phyloP scores from a whole-genome alignment of 2,888 invertebrate genomes.

The Erynnis tages region DNA sequence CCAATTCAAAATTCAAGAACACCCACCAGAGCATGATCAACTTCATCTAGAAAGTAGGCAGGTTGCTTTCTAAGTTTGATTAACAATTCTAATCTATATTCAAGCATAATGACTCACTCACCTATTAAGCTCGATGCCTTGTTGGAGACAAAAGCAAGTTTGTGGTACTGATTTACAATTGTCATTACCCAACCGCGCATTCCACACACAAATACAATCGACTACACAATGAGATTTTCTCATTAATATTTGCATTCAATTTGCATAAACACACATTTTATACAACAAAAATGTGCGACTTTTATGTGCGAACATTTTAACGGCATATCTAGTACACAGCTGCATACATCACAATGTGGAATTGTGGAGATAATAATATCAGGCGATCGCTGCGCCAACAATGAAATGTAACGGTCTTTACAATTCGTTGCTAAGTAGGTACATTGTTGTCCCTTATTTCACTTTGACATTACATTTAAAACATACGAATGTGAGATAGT shows the following conservation, averaged over 20 bases:
- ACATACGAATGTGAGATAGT: too few species aligned
- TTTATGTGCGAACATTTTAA: slow-evolving; percentile 9
- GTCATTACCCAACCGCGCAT: slow-evolving; percentile 15
- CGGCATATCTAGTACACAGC: slow-evolving; percentile 16
- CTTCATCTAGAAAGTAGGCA: slow-evolving; percentile 17
- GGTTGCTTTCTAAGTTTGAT: slow-evolving; percentile 18
- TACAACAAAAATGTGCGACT: slow-evolving; percentile 10
- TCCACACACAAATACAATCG: slow-evolving; percentile 6
- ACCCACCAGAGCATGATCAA: slow-evolving; percentile 9
- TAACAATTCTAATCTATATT: slow-evolving; percentile 18
- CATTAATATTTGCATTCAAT: slow-evolving; percentile 22
- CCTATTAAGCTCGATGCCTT: slow-evolving; percentile 1
- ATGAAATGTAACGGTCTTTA: slow-evolving; percentile 12
- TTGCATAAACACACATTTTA: slow-evolving; percentile 18
- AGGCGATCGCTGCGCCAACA: slow-evolving; percentile 1
- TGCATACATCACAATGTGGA: slow-evolving; percentile 6
- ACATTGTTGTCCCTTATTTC: neutral
- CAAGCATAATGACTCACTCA: slow-evolving; percentile 9
- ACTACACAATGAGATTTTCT: slow-evolving; percentile 22
- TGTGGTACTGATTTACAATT: slow-evolving; percentile 18
- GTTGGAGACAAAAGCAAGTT: slow-evolving; percentile 1
- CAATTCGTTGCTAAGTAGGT: neutral
- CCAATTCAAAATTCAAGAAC: slow-evolving; percentile 3
- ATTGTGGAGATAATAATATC: slow-evolving; percentile 16
- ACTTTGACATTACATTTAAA: too few species aligned